Evolutionary conservation across 2,888 invertebrate species (phyloP).

Genomic region (Eueremaeus valkanovi): DNA sequence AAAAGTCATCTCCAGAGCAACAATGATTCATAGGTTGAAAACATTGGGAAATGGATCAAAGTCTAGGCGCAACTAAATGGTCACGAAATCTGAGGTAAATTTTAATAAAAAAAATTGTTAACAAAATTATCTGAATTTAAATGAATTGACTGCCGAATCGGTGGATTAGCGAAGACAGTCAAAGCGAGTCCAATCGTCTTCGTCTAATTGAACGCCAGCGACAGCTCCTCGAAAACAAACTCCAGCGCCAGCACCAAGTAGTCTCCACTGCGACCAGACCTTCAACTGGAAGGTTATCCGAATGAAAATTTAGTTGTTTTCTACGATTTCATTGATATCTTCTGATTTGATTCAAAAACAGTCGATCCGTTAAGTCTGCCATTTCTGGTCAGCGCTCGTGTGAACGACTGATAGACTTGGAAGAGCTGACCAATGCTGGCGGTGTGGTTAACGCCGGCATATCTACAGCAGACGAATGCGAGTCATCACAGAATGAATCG

Average conservation of each 20-base stretch:
- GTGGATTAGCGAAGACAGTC: conserved; percentile 35
- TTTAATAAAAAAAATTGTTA: neutral
- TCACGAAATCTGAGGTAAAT: conserved; percentile 43
- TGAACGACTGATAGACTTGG: conserved; percentile 18
- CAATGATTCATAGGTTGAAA: conserved; percentile 17
- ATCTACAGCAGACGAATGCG: neutral
- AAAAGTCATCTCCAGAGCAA: conserved; percentile 30
- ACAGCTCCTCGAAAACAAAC: conserved; percentile 42
- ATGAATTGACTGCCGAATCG: neutral
- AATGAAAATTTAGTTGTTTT: neutral
- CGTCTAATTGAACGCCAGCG: conserved; percentile 41
- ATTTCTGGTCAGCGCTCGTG: conserved; percentile 9
- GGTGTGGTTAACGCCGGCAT: conserved; percentile 29
- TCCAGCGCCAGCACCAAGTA: conserved; percentile 41
- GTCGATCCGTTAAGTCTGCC: neutral
- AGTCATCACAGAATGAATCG: neutral
- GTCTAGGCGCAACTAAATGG: conserved; percentile 39
- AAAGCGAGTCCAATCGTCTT: conserved; percentile 41
- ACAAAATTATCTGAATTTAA: conserved; percentile 11
- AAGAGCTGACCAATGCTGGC: neutral
- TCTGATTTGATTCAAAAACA: neutral
- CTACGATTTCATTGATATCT: neutral
- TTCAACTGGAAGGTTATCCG: conserved; percentile 25
- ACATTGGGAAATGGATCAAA: conserved; percentile 34
- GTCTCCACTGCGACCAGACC: conserved; percentile 34